Base-by-base conservation (phyloP, 2,113 vertebrate species). In the Atlantisia rogersi region DNA sequence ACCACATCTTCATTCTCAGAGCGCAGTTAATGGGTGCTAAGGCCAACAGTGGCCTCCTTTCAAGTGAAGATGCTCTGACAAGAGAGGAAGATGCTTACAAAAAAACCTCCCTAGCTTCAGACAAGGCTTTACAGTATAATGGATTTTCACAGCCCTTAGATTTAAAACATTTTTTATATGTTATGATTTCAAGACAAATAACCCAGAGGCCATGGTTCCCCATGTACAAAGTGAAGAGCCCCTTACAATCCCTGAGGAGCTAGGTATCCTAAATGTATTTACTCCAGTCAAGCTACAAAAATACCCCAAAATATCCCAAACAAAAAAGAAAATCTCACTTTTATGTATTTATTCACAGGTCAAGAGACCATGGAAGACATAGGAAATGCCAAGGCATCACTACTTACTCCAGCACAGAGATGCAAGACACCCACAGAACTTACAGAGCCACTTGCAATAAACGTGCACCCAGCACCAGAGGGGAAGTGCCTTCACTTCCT, bases 401-500 rank as follows among this genome's bases (percentile, higher is more conserved):
- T 60, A 21, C 53, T 64, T 60, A 52, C 10, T 74, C 56, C 83
- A 68, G 62, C 1, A 52, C 0, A 4, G 60, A 90, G 63, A 77
- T 22, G 69, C 4, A 0, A 88, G 62, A 77, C 52, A 67, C 39
- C 53, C 81, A 70, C 32, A 76, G 79, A 50, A 31, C 50, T 35
- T 2, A 3, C 6, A 78, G 39, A 70, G 60, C 68, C 64, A 77
- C 74, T 29, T 29, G 68, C 35, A 92, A 70, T 39, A 70, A 67
- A 78, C 1, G 52, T 19, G 64, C 62, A 60, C 74, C 64, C 83
- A 86, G 62, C 80, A 95, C 11, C 32, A 31, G 65, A 68, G 42
- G 65, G 83, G 82, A 94, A 94, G 64, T 56, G 64, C 48, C 48
- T 44, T 60, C 83, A 84, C 65, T 84, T 95, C 92, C 93, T 87